Evolutionary conservation across 64 coral and sea anemone species (phyloP), one percentile per base, ranked within the genome.

Genomic region (Porites lutea): DNA sequence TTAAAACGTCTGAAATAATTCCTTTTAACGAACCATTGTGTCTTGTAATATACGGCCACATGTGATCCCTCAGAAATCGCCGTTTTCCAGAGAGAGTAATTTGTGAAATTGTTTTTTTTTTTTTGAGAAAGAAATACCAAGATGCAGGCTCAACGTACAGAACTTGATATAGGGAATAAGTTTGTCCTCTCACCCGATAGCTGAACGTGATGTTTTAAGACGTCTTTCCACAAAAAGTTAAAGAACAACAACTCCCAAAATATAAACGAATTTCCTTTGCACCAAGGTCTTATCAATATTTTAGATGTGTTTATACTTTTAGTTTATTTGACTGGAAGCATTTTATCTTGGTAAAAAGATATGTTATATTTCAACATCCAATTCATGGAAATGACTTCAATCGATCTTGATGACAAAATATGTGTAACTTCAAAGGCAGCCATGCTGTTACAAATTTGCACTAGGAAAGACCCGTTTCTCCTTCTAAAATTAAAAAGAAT

Each of bases 321-420:
- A 68, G 62, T 8, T 52, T 48, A 83, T 83, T 76, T 19, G 48
- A 21, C 59, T 46, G 12, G 37, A 68, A 84, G 3, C 16, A 13
- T 21, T 67, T 68, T 65, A 84, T 84, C 63, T 21, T 53, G 22
- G 61, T 50, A 68, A 61, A 57, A 21, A 80, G 55, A 80, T 80
- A 80, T 43, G 57, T 43, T 13, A 13, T 20, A 84, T 84, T 61
- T 84, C 62, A 22, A 63, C 13, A 52, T 9, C 23, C 46, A 52
- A 21, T 65, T 47, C 14, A 82, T 65, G 44, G 59, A 82, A 82
- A 49, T 63, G 13, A 45, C 59, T 79, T 61, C 13, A 47, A 55
- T 65, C 14, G 5, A 50, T 48, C 3, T 54, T 82, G 61, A 82
- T 49, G 79, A 82, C 59, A 82, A 65, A 82, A 47, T 49, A 8